These are phyloP conservation scores for Xenentodon cancila DNA, from an alignment of 2,797 vertebrate species.

Conservation along the genomic window DNA sequence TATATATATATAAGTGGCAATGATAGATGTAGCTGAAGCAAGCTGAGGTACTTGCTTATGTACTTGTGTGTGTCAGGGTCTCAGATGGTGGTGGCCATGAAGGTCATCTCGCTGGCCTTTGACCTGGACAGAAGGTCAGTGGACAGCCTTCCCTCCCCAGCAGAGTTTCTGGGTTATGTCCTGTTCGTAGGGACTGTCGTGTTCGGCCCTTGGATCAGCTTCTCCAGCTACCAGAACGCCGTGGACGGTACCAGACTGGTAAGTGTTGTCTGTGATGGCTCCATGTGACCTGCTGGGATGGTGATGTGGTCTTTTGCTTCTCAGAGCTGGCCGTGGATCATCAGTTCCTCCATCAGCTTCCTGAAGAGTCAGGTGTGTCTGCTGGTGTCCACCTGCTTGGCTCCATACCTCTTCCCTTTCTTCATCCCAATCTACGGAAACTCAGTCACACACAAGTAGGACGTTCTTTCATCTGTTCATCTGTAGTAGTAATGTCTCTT, in stretches of 20 bases:
- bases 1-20: too few species aligned
- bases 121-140: slow-evolving; percentile 87
- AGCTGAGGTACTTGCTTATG: not conserved
- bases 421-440: slow-evolving; percentile 88
- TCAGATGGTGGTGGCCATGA: slow-evolving; percentile 96
- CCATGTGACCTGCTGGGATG: too few species aligned
- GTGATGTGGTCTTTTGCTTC: slow-evolving; percentile 10
- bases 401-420: slow-evolving; percentile 90
- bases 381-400: slow-evolving; percentile 89
- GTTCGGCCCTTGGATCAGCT: slow-evolving; percentile 94
- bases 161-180: slow-evolving; percentile 91
- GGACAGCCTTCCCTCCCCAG: slow-evolving; percentile 76
- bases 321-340: slow-evolving; percentile 86
- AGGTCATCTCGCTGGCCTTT: slow-evolving; percentile 91
- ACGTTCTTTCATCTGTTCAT: not conserved
- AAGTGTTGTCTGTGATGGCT: too few species aligned
- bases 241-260: slow-evolving; percentile 84
- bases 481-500: too few species aligned
- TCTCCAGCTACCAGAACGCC: slow-evolving; percentile 84
- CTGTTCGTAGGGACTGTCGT: slow-evolving; percentile 91
- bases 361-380: slow-evolving; percentile 87
- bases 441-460: slow-evolving; percentile 85
- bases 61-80: slow-evolving; percentile 78
- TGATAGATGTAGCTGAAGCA: too few species aligned
- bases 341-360: slow-evolving; percentile 80